Evolutionary conservation across 2,888 invertebrate genomes (phyloP).

Genomic region (Hoplodrina ambigua): DNA sequence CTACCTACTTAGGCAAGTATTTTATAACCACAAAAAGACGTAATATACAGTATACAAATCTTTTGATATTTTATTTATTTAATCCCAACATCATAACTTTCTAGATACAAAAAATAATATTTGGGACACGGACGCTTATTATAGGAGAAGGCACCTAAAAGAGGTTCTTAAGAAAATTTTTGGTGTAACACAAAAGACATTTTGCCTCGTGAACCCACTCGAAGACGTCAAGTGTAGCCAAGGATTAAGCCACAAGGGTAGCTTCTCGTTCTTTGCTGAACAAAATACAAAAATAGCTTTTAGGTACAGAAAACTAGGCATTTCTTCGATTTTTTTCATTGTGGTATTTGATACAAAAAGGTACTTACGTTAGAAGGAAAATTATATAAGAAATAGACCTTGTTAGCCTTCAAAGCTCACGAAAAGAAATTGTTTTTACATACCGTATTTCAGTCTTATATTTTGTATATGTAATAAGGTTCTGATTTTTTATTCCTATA

Average conservation of each 20-base stretch:
- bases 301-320: background rate
- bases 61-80: conserved; percentile 54
- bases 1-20: no score
- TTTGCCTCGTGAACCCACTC: conserved; percentile 65
- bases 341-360: background rate
- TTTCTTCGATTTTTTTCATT: background rate
- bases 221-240: conserved; percentile 61
- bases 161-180: conserved; percentile 59
- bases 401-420: background rate
- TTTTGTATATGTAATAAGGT: background rate
- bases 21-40: conserved; percentile 11
- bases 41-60: conserved; percentile 42
- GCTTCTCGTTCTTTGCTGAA: conserved; percentile 42
- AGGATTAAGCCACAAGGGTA: conserved; percentile 60
- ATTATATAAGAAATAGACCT: background rate
- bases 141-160: conserved; percentile 49
- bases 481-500: no score
- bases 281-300: conserved; percentile 43
- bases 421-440: background rate
- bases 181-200: conserved; percentile 67
- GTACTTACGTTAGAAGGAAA: background rate
- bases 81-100: conserved; percentile 45
- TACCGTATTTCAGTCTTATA: background rate
- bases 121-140: conserved; percentile 59
- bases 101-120: conserved; percentile 45